Base-by-base conservation (phyloP, 1,140 invertebrate species). In the Nasonia vitripennis region DNA sequence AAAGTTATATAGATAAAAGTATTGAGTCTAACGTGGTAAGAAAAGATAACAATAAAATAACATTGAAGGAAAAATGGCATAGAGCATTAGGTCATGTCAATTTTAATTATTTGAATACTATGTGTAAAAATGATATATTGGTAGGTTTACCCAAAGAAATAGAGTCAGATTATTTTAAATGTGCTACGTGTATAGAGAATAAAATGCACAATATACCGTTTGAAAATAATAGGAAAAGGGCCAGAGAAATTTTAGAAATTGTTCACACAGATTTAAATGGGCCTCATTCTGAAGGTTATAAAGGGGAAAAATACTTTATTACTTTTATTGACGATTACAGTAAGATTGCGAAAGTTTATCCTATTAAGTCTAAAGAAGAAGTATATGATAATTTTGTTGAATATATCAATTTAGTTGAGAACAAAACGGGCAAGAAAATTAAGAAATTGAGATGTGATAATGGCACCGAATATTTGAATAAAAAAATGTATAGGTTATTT, bases 401-500 rank as follows among this genome's bases (percentile, higher is more conserved):
- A 12, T 78, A 78, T 51, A 55, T 78, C 1, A 51, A 78, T 78
- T 20, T 23, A 51, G 10, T 20, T 78, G 77, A 55, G 20, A 78
- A 78, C 41, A 74, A 34, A 41, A 41, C 73, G 14, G 73, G 73
- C 0, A 12, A 74, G 17, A 45, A 37, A 74, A 41, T 74, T 9
- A 41, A 41, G 12, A 45, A 87, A 86, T 74, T 92, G 51, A 89
- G 89, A 81, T 92, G 91, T 87, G 91, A 93, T 85, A 93, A 92
- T 87, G 91, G 91, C 17, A 91, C 11, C 83, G 90, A 88, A 88
- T 92, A 89, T 91, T 87, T 90, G 78, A 90, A 90, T 90, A 48
- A 31, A 17, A 71, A 83, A 7, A 27, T 88, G 79, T 78, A 87
- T 71, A 62, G 86, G 2, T 87, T 88, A 48, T 78, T 75, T 37